A percentile compares a stretch with the other conserved stretches of the same genome.
Evolutionary conservation across 64 coral and sea anemone species (phyloP).

Genomic region (Pocillopora verrucosa): DNA sequence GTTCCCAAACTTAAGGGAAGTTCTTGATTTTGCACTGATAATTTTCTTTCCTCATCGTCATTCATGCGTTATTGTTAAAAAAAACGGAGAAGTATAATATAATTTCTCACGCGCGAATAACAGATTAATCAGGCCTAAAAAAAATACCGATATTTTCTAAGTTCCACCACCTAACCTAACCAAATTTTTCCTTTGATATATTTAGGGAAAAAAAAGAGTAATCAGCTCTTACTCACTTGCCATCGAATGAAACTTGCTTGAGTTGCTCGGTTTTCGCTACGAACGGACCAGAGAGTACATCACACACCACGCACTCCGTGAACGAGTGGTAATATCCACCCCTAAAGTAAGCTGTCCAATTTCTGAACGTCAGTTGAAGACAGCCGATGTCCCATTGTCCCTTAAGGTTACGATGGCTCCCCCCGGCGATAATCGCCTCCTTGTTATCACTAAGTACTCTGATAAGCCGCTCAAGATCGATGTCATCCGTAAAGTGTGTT

Average conservation of each 20-base stretch:
- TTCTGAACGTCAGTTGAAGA: conserved; percentile 77
- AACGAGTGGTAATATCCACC: conserved; percentile 83
- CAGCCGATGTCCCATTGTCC: conserved; percentile 94
- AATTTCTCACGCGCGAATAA: too few species aligned
- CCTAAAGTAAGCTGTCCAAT: conserved; percentile 72
- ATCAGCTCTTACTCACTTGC: conserved; percentile 45
- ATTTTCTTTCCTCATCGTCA: too few species aligned
- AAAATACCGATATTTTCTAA: too few species aligned
- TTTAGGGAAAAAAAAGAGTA: too few species aligned
- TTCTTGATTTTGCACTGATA: too few species aligned
- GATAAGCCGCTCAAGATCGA: conserved; percentile 75
- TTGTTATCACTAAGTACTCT: conserved; percentile 71
- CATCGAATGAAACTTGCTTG: conserved; percentile 58
- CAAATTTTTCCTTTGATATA: too few species aligned
- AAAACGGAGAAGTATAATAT: too few species aligned
- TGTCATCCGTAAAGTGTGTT: conserved; percentile 86
- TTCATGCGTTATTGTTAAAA: too few species aligned
- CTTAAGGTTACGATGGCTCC: conserved; percentile 65
- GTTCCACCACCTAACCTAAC: too few species aligned
- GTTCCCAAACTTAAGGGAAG: too few species aligned
- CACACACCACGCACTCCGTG: conserved; percentile 84
- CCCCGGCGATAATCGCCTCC: conserved; percentile 69
- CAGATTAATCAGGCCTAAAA: too few species aligned
- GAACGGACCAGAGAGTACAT: conserved; percentile 83
- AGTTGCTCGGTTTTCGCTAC: conserved; percentile 72